Conservation (phyloP, 2,113 vertebrate genomes). For the Gymnogyps californianus region DNA sequence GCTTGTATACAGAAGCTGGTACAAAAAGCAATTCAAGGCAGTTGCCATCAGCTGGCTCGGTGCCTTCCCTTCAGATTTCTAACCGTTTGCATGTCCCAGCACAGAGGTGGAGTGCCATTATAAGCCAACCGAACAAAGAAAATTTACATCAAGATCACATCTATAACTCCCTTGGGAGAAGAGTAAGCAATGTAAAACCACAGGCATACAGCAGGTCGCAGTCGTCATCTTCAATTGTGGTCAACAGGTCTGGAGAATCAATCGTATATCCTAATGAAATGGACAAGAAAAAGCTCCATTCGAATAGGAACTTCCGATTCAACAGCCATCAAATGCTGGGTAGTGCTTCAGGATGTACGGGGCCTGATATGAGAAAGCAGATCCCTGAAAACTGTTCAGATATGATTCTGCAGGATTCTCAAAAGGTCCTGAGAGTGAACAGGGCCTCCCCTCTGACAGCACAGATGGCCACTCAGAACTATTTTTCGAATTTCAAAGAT, state of each 20-base stretch:
- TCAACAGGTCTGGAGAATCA: constrained; percentile 69
- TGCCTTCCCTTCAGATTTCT: constrained; percentile 81
- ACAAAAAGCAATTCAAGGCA: constrained; percentile 66
- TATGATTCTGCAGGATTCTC: constrained; percentile 91
- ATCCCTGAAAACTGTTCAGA: constrained; percentile 74
- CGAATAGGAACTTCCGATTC: constrained; percentile 33
- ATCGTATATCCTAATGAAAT: constrained; percentile 60
- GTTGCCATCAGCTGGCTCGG: constrained; percentile 77
- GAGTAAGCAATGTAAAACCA: constrained; percentile 60
- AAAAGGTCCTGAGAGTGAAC: constrained; percentile 88
- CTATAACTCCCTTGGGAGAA: constrained; percentile 83
- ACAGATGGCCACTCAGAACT: constrained; percentile 89
- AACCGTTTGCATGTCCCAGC: constrained; percentile 60
- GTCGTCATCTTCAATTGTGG: constrained; percentile 76
- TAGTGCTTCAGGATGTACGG: background rate
- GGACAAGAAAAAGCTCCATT: constrained; percentile 59
- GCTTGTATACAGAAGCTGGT: background rate
- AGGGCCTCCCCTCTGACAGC: constrained; percentile 78
- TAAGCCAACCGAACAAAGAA: constrained; percentile 82
- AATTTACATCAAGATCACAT: constrained; percentile 73
- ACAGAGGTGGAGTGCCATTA: constrained; percentile 85
- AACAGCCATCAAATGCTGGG: constrained; percentile 32
- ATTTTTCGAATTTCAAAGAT: constrained; percentile 95
- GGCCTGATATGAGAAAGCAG: constrained; percentile 13
- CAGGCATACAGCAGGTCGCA: constrained; percentile 77